These are phyloP conservation scores for Acanthurus lineatus DNA, from an alignment of 2,797 vertebrate genomes.

Conservation along the genomic window DNA sequence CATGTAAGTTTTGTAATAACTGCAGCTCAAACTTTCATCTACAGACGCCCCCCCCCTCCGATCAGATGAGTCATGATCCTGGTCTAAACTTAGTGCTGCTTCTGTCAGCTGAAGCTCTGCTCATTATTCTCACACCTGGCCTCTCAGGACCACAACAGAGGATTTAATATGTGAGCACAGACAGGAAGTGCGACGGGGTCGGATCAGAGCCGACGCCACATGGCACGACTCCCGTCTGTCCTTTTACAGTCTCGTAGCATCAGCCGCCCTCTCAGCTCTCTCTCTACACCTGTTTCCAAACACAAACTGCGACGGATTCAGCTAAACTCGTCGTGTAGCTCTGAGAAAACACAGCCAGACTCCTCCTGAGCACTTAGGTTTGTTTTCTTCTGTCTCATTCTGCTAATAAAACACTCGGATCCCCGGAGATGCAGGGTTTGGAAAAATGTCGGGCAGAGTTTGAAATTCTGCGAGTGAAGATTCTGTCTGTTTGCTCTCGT, in stretches of 20 bases:
- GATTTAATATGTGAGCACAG: slow-evolving; percentile 27
- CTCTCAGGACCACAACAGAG: neutral
- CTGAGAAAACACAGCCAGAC: slow-evolving; percentile 39
- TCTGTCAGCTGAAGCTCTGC: slow-evolving; percentile 29
- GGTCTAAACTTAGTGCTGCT: slow-evolving; percentile 19
- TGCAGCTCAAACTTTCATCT: too few relatives aligned
- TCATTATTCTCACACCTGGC: slow-evolving; percentile 53
- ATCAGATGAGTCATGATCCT: slow-evolving; percentile 41
- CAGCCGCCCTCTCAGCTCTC: slow-evolving; percentile 14
- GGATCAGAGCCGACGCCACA: slow-evolving; percentile 16
- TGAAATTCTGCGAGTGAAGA: slow-evolving; percentile 27
- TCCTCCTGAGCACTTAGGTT: neutral
- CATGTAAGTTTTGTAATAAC: neutral
- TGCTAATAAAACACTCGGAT: slow-evolving; percentile 32
- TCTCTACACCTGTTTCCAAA: slow-evolving; percentile 37
- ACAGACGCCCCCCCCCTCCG: too few relatives aligned
- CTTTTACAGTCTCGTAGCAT: slow-evolving; percentile 3
- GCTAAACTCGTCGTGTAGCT: slow-evolving; percentile 30
- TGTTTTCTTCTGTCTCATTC: slow-evolving; percentile 41
- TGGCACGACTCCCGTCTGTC: slow-evolving; percentile 28
- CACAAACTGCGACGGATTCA: slow-evolving; percentile 29
- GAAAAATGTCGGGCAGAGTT: slow-evolving; percentile 17
- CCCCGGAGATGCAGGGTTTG: slow-evolving; percentile 8
- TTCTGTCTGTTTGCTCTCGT: slow-evolving; percentile 29
- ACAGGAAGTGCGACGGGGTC: neutral